These are phyloP conservation scores for Trigoniulus corallinus DNA, from an alignment of 1,140 invertebrate genomes.

Conservation along the genomic window DNA sequence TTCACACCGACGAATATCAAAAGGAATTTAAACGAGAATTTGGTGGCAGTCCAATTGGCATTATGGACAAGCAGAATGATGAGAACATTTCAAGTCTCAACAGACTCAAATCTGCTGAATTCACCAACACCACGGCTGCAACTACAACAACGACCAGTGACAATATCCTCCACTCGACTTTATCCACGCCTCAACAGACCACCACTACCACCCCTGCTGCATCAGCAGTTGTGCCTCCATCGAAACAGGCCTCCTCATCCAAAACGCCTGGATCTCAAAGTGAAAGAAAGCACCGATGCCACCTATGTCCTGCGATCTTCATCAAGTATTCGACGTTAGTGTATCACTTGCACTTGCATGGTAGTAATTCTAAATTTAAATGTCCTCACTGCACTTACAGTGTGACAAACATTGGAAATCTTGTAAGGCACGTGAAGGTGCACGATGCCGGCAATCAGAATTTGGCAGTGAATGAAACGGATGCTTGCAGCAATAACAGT, in stretches of 20 bases:
- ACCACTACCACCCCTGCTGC: too few relatives aligned
- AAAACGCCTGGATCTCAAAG: not conserved
- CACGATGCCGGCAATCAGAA: conserved; percentile 26
- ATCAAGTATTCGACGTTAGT: conserved; percentile 47
- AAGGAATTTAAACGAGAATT: conserved; percentile 31
- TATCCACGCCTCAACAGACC: too few relatives aligned
- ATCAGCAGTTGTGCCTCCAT: conserved; percentile 3
- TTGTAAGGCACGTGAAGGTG: conserved; percentile 53
- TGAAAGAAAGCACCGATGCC: conserved; percentile 31
- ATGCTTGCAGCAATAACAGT: conserved; percentile 3
- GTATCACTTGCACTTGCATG: conserved; percentile 53
- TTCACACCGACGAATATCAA: conserved; percentile 62
- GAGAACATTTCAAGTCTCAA: not conserved
- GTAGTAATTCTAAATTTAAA: conserved; percentile 45
- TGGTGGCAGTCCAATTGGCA: conserved; percentile 34
- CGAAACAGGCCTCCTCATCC: not conserved
- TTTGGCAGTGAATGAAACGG: conserved; percentile 2
- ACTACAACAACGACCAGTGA: too few relatives aligned
- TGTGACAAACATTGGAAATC: conserved; percentile 53
- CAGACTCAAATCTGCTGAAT: conserved; percentile 23
- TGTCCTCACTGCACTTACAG: conserved; percentile 71
- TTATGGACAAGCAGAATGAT: conserved; percentile 7
- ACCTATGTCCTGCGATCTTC: conserved; percentile 48
- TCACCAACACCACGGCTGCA: conserved; percentile 7
- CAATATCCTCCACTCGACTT: too few relatives aligned